A percentile compares a stretch with the other conserved stretches of the same genome.
Conservation (phyloP, 2,113 vertebrate genomes). For the Peucedramus taeniatus region DNA sequence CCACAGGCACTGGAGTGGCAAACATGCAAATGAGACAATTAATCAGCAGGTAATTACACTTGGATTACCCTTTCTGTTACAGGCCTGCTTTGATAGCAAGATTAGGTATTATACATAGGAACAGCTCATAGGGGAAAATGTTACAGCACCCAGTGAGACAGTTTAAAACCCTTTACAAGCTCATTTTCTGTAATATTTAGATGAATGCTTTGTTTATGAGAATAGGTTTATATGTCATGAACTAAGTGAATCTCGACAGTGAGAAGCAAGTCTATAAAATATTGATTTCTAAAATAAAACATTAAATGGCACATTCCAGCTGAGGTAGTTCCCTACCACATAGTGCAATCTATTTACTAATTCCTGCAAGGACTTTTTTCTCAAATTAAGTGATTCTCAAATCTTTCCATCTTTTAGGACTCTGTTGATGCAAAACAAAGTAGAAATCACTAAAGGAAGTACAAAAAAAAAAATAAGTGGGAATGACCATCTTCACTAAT, state of each 20-base stretch:
- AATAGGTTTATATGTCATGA: slow-evolving; percentile 12
- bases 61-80: background rate
- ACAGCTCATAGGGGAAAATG: background rate
- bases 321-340: background rate
- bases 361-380: background rate
- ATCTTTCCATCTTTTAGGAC: background rate
- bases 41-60: slow-evolving; percentile 18
- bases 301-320: background rate
- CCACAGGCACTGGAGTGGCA: slow-evolving; percentile 9
- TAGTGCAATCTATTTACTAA: background rate
- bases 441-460: background rate
- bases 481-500: background rate
- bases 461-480: background rate
- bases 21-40: slow-evolving; percentile 50
- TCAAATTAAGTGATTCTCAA: background rate
- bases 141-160: background rate
- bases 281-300: slow-evolving; percentile 29
- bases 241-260: background rate
- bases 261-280: slow-evolving; percentile 35
- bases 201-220: background rate
- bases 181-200: background rate
- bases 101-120: background rate
- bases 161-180: slow-evolving; percentile 28
- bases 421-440: background rate
- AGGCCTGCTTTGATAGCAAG: slow-evolving; percentile 10